A percentile compares a stretch with the other conserved stretches of the same genome.
phyloP scores from a whole-genome alignment of 1,140 invertebrate species.

The Atta cephalotes region DNA sequence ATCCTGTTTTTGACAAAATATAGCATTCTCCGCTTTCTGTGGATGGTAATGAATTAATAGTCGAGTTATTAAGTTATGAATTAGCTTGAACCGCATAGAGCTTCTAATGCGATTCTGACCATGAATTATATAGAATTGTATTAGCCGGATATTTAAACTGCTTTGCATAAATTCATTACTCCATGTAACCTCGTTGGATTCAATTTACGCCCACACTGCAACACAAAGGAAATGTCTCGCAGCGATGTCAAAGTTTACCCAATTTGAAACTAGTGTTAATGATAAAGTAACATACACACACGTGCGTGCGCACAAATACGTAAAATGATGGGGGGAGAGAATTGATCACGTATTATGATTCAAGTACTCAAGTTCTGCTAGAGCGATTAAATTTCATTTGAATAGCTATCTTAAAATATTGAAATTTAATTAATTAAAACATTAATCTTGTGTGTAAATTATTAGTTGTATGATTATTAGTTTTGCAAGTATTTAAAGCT shows the following conservation, averaged over 20 bases:
- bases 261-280: slow-evolving; percentile 43
- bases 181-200: slow-evolving; percentile 44
- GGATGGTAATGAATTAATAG: slow-evolving; percentile 22
- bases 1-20: slow-evolving; percentile 11
- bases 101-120: slow-evolving; percentile 44
- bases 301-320: neutral
- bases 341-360: slow-evolving; percentile 11
- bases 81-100: slow-evolving; percentile 29
- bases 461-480: neutral
- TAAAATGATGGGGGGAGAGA: neutral
- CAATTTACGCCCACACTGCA: slow-evolving; percentile 31
- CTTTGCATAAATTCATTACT: slow-evolving; percentile 58
- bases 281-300: slow-evolving; percentile 34
- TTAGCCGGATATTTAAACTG: slow-evolving; percentile 62
- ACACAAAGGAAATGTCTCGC: slow-evolving; percentile 58
- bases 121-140: slow-evolving; percentile 57
- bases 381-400: slow-evolving; percentile 18
- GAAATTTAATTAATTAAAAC: slow-evolving; percentile 6
- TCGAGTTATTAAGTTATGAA: slow-evolving; percentile 45
- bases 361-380: neutral
- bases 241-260: slow-evolving; percentile 55
- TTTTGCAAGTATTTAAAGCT: neutral
- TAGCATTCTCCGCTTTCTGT: neutral
- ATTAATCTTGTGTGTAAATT: neutral
- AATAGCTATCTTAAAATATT: slow-evolving; percentile 11